phyloP scores from a whole-genome alignment of 2,888 invertebrate genomes.

The Melanostoma mellinum region DNA sequence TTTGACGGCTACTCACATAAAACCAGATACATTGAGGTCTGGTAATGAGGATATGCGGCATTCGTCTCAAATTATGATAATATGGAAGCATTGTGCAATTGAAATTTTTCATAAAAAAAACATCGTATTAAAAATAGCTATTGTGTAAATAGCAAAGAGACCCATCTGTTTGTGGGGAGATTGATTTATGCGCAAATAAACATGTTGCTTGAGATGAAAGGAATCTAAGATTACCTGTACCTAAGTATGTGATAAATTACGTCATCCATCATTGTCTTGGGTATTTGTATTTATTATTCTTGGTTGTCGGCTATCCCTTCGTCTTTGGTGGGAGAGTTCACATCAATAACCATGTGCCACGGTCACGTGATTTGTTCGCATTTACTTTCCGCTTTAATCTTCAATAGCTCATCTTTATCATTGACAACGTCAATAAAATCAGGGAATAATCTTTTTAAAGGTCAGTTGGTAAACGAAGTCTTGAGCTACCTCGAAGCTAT shows the following conservation, averaged over 20 bases:
- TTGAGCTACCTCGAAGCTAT: too few relatives aligned
- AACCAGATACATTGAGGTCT: slow-evolving; percentile 16
- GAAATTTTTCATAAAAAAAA: slow-evolving; percentile 28
- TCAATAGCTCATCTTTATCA: too few relatives aligned
- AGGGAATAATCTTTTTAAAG: too few relatives aligned
- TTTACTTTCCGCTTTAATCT: too few relatives aligned
- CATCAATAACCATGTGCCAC: too few relatives aligned
- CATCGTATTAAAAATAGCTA: slow-evolving; percentile 46
- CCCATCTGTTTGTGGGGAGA: slow-evolving; percentile 31
- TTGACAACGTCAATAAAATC: too few relatives aligned
- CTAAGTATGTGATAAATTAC: slow-evolving; percentile 44
- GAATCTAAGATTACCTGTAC: slow-evolving; percentile 24
- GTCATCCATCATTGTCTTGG: slow-evolving; percentile 35
- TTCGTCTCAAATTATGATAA: slow-evolving; percentile 29
- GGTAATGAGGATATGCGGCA: slow-evolving; percentile 25
- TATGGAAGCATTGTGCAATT: slow-evolving; percentile 51
- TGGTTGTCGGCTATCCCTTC: not conserved
- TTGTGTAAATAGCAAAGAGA: slow-evolving; percentile 52
- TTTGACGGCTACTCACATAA: slow-evolving; percentile 36
- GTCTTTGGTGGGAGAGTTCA: too few relatives aligned
- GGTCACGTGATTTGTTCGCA: too few relatives aligned
- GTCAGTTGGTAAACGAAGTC: too few relatives aligned
- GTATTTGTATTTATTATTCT: not conserved
- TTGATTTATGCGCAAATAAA: slow-evolving; percentile 55
- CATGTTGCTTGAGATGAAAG: slow-evolving; percentile 28